Conservation (phyloP, 2,113 vertebrate species). For the Nycticryphes semicollaris region DNA sequence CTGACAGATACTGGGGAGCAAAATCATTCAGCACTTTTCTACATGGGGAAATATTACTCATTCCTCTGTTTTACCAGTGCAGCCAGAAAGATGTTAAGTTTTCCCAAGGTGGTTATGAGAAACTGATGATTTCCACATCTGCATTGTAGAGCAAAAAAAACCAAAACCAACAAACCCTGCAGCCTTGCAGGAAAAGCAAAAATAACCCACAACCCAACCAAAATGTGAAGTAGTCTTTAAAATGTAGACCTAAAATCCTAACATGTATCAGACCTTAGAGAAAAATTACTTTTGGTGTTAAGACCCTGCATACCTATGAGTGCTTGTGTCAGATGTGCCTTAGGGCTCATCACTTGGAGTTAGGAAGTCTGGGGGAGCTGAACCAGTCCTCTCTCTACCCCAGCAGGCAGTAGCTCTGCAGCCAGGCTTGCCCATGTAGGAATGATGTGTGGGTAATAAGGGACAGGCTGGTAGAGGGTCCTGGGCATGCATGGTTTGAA, state of each 20-base stretch:
- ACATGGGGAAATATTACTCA: not conserved
- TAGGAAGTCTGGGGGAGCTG: not conserved
- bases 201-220: not conserved
- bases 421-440: not conserved
- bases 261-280: not conserved
- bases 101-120: not conserved
- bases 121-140: not conserved
- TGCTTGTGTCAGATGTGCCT: not conserved
- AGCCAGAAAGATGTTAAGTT: not conserved
- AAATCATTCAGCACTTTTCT: not conserved
- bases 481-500: not conserved
- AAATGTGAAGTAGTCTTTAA: not conserved
- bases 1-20: not conserved
- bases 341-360: not conserved
- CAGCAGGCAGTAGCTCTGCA: not conserved
- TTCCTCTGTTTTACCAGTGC: not conserved
- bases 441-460: rapidly evolving
- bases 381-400: not conserved
- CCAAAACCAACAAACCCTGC: too few species aligned
- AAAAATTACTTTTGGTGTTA: not conserved
- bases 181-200: not conserved
- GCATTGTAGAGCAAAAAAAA: not conserved
- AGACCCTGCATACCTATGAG: not conserved
- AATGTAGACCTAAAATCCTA: not conserved
- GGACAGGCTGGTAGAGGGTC: not conserved